These are phyloP conservation scores for Bujurquina vittata DNA, from an alignment of 2,113 vertebrate genomes.

Conservation along the genomic window DNA sequence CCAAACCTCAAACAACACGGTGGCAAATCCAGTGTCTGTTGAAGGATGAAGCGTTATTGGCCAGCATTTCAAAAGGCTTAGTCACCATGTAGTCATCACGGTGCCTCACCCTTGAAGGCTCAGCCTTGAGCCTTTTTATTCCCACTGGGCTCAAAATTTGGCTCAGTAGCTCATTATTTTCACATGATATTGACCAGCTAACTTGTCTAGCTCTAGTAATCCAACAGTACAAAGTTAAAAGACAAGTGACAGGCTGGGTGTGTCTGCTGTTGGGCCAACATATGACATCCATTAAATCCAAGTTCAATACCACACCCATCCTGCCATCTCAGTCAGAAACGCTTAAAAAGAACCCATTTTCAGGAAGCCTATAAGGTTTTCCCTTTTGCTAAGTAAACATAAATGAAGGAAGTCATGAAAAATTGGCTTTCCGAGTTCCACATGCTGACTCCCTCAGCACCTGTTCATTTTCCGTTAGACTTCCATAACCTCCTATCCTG, in stretches of 20 bases:
- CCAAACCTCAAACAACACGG: neutral
- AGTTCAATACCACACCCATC: neutral
- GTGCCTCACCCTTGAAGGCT: neutral
- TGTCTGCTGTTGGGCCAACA: neutral
- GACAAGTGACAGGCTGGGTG: neutral
- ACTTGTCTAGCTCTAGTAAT: neutral
- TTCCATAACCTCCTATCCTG: constrained; percentile 15
- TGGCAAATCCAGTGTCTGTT: neutral
- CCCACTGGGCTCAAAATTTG: neutral
- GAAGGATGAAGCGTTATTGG: neutral
- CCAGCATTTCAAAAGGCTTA: neutral
- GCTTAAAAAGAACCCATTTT: neutral
- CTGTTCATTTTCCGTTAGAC: neutral
- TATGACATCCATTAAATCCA: neutral
- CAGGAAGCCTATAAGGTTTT: neutral
- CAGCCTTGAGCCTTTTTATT: neutral
- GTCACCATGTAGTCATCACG: neutral
- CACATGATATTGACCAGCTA: neutral
- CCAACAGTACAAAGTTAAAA: neutral
- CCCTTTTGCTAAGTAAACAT: neutral
- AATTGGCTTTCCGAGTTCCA: neutral
- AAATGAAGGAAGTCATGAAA: neutral
- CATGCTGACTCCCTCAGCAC: neutral
- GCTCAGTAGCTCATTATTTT: neutral
- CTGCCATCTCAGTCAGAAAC: neutral